Evolutionary conservation across 2,113 vertebrate species (phyloP).

Genomic region (Lagopus leucura): DNA sequence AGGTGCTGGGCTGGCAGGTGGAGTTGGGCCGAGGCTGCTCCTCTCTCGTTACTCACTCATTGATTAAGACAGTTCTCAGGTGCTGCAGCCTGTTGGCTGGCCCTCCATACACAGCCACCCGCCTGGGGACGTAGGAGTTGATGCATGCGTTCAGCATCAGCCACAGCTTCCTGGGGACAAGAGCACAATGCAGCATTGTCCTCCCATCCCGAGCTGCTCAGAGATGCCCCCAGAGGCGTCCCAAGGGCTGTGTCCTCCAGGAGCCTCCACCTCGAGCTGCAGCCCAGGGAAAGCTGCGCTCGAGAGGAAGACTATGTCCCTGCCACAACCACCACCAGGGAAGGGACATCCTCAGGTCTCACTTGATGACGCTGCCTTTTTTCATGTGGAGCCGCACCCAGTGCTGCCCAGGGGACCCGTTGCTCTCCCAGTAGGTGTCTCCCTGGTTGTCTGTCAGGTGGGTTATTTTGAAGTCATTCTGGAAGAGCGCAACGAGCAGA

Average conservation of each 20-base stretch:
- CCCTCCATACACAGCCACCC: conserved; percentile 90
- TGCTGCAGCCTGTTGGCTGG: conserved; percentile 88
- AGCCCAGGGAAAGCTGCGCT: background rate
- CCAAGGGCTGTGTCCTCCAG: background rate
- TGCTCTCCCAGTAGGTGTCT: conserved; percentile 94
- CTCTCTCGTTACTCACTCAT: conserved; percentile 82
- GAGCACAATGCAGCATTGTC: background rate
- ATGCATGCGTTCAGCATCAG: conserved; percentile 85
- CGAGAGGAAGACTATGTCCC: background rate
- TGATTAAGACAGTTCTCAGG: conserved; percentile 89
- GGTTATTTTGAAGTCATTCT: conserved; percentile 87
- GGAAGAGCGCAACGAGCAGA: background rate
- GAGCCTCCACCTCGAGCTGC: background rate
- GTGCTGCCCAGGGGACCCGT: conserved; percentile 89
- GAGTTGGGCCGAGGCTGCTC: background rate
- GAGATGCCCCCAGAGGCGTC: background rate
- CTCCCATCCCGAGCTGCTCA: background rate
- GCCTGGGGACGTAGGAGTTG: conserved; percentile 90
- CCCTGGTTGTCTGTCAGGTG: conserved; percentile 88
- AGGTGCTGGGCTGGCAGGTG: background rate
- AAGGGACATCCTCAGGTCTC: conserved; percentile 45
- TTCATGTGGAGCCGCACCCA: conserved; percentile 98
- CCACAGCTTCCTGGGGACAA: conserved; percentile 84
- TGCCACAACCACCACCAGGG: background rate
- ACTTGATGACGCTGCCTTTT: conserved; percentile 92